These are phyloP conservation scores for Platerodrilus igneus DNA, from an alignment of 2,888 invertebrate species.

Conservation along the genomic window DNA sequence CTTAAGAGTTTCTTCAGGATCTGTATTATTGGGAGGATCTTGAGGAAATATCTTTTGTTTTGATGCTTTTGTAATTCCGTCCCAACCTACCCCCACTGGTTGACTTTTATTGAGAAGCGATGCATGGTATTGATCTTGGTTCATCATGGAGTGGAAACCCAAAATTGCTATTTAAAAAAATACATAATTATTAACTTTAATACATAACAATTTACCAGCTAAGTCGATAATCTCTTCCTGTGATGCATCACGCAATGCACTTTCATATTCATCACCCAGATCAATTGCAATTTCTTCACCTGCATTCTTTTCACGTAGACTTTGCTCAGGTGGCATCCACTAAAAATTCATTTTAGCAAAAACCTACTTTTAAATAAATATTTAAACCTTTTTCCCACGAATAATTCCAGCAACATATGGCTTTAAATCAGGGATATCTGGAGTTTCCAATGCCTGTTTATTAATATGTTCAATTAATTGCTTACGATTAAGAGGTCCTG, in stretches of 20 bases:
- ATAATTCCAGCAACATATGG: constrained; percentile 88
- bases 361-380: background rate
- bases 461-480: constrained; percentile 94
- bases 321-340: constrained; percentile 79
- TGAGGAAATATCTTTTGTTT: constrained; percentile 85
- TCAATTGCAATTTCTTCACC: constrained; percentile 92
- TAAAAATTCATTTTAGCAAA: constrained; percentile 38
- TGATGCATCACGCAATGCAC: constrained; percentile 79
- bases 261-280: constrained; percentile 90
- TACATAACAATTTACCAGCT: constrained; percentile 74
- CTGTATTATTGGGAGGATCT: constrained; percentile 95
- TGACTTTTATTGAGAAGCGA: constrained; percentile 90
- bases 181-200: no score
- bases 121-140: constrained; percentile 99
- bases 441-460: constrained; percentile 96
- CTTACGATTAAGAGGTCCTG: constrained; percentile 93
- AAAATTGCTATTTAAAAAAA: constrained; percentile 71
- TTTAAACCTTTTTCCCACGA: constrained; percentile 78
- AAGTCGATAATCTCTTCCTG: constrained; percentile 98
- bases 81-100: constrained; percentile 86
- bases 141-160: constrained; percentile 99
- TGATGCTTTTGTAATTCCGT: constrained; percentile 91
- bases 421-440: constrained; percentile 93
- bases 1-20: constrained; percentile 88
- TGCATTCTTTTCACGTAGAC: constrained; percentile 68